Evolutionary conservation across 2,113 vertebrate genomes (phyloP).

Genomic region (Larimichthys polyactis): DNA sequence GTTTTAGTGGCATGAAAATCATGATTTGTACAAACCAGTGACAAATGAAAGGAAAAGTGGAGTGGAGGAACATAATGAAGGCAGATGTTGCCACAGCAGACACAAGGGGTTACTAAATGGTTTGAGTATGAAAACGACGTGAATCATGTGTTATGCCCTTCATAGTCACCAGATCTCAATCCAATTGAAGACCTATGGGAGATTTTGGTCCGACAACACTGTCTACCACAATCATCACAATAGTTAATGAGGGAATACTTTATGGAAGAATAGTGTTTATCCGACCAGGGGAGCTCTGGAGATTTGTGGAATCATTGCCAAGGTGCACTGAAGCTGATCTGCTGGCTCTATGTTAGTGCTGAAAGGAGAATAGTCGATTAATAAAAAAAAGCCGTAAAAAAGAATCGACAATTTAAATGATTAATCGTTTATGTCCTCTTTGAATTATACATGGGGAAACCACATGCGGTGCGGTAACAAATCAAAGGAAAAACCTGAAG

Average conservation of each 20-base stretch:
- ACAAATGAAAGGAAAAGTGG: conserved; percentile 7
- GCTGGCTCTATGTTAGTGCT: neutral
- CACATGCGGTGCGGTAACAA: too few species aligned
- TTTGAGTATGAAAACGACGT: conserved; percentile 41
- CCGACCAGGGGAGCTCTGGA: neutral
- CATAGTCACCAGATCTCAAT: conserved; percentile 22
- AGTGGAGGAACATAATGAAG: neutral
- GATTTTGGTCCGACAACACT: neutral
- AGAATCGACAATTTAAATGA: too few species aligned
- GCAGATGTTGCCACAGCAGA: conserved; percentile 29
- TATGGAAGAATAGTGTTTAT: neutral
- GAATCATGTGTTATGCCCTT: conserved; percentile 26
- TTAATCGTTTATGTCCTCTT: too few species aligned
- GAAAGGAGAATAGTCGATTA: too few species aligned
- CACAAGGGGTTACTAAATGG: conserved; percentile 13
- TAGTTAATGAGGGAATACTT: neutral
- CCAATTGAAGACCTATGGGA: neutral
- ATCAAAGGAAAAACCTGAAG: too few species aligned
- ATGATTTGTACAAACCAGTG: conserved; percentile 5
- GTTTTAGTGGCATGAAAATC: conserved; percentile 33
- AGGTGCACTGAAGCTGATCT: neutral
- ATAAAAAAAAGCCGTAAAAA: too few species aligned
- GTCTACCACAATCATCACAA: conserved; percentile 7
- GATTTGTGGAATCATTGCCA: neutral
- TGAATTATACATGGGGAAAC: too few species aligned